Percentiles rank a stretch among this genome's conserved stretches.
phyloP scores from a whole-genome alignment of 2,797 vertebrate species.

The Protonibea diacanthus region DNA sequence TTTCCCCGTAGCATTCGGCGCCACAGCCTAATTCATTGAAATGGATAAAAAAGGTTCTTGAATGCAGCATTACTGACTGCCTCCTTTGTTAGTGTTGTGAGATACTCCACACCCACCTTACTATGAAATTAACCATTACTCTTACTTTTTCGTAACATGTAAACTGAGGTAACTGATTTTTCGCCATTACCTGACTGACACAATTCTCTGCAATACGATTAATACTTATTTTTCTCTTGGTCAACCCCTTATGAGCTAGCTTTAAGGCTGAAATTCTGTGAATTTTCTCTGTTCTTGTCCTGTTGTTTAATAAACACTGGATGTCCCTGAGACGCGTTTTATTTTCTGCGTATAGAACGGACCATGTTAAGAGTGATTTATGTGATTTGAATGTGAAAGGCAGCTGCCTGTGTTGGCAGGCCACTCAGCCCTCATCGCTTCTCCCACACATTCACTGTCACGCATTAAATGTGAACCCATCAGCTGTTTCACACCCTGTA shows the following conservation, averaged over 20 bases:
- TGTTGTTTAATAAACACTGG: not conserved
- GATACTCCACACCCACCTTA: not conserved
- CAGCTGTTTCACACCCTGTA: slow-evolving; percentile 68
- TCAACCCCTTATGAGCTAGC: too few species aligned
- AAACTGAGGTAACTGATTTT: not conserved
- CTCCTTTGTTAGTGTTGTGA: slow-evolving; percentile 3
- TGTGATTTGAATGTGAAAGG: slow-evolving; percentile 64
- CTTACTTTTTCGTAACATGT: not conserved
- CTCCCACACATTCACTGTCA: slow-evolving; percentile 71
- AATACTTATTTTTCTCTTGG: too few species aligned
- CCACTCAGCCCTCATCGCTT: slow-evolving; percentile 52
- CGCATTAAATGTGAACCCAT: slow-evolving; percentile 68
- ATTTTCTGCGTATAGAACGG: not conserved
- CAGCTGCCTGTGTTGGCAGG: slow-evolving; percentile 68
- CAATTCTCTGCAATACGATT: too few species aligned
- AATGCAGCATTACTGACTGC: not conserved
- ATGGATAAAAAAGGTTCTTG: not conserved
- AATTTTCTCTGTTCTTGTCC: not conserved
- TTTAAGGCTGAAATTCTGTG: too few species aligned
- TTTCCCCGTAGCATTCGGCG: too few species aligned
- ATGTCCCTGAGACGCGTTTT: not conserved
- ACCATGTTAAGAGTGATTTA: slow-evolving; percentile 27
- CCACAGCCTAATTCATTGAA: not conserved
- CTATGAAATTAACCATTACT: not conserved
- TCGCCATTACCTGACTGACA: not conserved